Evolutionary conservation across 2,113 vertebrate genomes (phyloP).

Genomic region (Strix uralensis): DNA sequence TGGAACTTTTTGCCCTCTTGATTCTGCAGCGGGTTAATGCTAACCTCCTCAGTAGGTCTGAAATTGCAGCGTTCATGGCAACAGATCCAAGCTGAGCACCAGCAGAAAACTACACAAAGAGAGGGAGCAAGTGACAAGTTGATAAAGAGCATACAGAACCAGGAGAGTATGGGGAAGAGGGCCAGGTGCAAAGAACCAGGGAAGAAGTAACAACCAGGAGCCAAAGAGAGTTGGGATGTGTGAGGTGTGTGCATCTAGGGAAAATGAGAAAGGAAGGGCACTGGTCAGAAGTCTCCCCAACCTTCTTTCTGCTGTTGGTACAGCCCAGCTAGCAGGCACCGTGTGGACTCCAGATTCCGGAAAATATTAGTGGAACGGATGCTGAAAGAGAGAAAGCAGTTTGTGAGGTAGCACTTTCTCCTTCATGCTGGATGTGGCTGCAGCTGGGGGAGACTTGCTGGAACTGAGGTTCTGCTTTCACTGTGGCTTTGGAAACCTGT

Average conservation of each 20-base stretch:
- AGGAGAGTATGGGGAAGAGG: background rate
- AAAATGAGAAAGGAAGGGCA: background rate
- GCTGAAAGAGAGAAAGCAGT: constrained; percentile 72
- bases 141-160: background rate
- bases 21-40: background rate
- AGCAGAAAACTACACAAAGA: background rate
- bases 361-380: constrained; percentile 91
- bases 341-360: constrained; percentile 92
- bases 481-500: background rate
- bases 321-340: constrained; percentile 90
- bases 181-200: background rate
- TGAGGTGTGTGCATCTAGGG: background rate
- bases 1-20: background rate
- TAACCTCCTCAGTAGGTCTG: background rate
- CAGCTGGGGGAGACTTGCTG: background rate
- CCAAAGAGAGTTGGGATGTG: background rate
- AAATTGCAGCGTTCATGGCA: background rate
- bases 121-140: background rate
- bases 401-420: background rate
- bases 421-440: background rate
- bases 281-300: constrained; percentile 46
- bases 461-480: background rate
- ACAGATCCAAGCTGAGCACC: background rate
- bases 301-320: constrained; percentile 89
- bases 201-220: background rate